These are phyloP conservation scores for Phrynosoma blainvillii DNA, from an alignment of 2,113 vertebrate genomes.

Conservation along the genomic window DNA sequence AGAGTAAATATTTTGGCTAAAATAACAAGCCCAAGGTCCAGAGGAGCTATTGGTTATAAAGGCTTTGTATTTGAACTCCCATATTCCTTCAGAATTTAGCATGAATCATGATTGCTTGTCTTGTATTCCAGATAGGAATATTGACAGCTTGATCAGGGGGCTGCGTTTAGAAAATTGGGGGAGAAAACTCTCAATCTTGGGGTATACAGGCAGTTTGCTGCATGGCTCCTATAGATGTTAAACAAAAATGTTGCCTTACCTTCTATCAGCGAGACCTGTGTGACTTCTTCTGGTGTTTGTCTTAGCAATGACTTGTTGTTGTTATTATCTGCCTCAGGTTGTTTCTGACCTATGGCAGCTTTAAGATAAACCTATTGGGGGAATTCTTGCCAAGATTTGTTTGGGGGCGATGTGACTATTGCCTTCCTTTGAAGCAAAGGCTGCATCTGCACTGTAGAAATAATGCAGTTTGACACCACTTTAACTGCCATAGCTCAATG, in stretches of 20 bases:
- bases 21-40: neutral
- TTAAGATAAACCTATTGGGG: too few relatives aligned
- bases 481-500: neutral
- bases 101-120: neutral
- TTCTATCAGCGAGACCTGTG: neutral
- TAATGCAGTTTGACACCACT: neutral
- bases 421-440: too few relatives aligned
- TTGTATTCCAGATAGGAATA: neutral
- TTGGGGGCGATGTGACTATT: too few relatives aligned
- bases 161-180: too few relatives aligned
- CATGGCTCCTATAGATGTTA: neutral
- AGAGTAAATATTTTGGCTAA: neutral
- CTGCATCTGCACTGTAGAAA: too few relatives aligned
- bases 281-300: neutral
- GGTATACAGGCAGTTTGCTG: too few relatives aligned
- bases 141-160: too few relatives aligned
- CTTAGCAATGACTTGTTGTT: too few relatives aligned
- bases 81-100: neutral
- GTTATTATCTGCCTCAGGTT: too few relatives aligned
- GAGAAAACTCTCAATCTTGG: too few relatives aligned
- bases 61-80: neutral
- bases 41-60: neutral
- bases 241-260: neutral
- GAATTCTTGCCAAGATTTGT: too few relatives aligned
- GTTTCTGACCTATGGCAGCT: too few relatives aligned